These are phyloP conservation scores for Phacellophora camtschatica DNA, from an alignment of 30 jellyfish, hydroid and myxozoan species.

Conservation along the genomic window DNA sequence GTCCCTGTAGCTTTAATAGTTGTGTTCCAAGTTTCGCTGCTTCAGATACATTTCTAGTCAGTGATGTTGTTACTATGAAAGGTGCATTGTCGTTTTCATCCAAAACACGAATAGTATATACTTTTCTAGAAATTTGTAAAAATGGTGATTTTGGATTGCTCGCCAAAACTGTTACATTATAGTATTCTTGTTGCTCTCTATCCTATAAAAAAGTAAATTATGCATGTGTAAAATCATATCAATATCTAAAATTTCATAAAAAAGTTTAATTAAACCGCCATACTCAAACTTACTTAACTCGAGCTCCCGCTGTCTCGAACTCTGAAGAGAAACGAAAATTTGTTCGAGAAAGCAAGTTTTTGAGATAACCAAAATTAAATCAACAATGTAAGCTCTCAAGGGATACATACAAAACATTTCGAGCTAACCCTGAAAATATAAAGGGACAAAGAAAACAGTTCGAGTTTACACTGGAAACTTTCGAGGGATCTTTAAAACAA, in stretches of 20 bases:
- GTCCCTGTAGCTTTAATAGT: conserved; percentile 16
- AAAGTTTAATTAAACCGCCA: no score
- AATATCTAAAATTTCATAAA: neutral
- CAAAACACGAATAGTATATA: conserved; percentile 30
- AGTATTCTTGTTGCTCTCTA: conserved; percentile 26
- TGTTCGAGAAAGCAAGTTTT: neutral
- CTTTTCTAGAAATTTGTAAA: neutral
- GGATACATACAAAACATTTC: no score
- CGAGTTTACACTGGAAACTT: no score
- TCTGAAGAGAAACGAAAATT: neutral
- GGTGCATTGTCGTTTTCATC: conserved; percentile 71
- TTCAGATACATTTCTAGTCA: conserved; percentile 52
- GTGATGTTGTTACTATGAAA: neutral
- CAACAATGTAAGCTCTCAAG: no score
- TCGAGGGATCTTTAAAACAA: no score
- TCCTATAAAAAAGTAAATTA: conserved; percentile 5
- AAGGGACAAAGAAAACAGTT: no score
- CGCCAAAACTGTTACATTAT: conserved; percentile 30
- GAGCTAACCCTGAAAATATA: no score
- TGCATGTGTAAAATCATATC: neutral
- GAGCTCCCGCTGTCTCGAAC: no score
- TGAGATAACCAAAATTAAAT: neutral
- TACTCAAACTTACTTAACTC: no score
- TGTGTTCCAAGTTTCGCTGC: conserved; percentile 60
- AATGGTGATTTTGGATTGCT: conserved; percentile 4